Evolutionary conservation across 1,140 invertebrate species (phyloP), one percentile per base, ranked within the genome.

Genomic region (Phymastichus coffea): DNA sequence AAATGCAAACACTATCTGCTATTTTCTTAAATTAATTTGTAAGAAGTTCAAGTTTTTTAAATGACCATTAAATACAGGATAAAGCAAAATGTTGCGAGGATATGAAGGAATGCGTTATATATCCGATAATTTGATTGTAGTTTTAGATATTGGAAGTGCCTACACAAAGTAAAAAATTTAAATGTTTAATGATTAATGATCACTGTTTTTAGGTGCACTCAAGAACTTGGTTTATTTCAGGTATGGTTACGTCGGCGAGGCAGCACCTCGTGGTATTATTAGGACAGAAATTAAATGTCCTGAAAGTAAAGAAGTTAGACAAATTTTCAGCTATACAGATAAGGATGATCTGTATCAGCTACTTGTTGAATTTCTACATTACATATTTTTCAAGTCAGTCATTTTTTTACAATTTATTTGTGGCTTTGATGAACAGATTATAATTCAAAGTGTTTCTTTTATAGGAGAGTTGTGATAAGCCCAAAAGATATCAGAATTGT

Each of bases 401-500:
- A 17, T 28, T 37, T 26, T 58, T 19, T 15, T 22, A 54, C 0
- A 4, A 35, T 37, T 44, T n/a, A n/a, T n/a, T n/a, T n/a, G n/a
- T n/a, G n/a, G n/a, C n/a, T 7, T 43, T 43, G 2, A 35, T 12
- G 40, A 43, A 37, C 23, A 12, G 20, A 15, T 26, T 35, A 40
- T 4, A 43, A 25, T 57, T 33, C 28, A 33, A 33, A 33, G 6
- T 33, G 28, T 7, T 63, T 63, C n/a, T 22, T 70, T 10, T 66
- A 67, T 76, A 96, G 93, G 68, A 87, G 95, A 76, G 82, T 94
- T 7, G 78, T 96, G 22, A 87, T 96, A 22, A 98, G 91, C 76
- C 94, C 95, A 0, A 97, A 97, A 78, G 95, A 98, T 68, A 82
- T 93, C 14, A 88, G 89, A 72, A 86, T 98, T 49, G 88, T 98